Base-by-base conservation (phyloP, 2,113 vertebrate genomes). In the Xerus inauris region DNA sequence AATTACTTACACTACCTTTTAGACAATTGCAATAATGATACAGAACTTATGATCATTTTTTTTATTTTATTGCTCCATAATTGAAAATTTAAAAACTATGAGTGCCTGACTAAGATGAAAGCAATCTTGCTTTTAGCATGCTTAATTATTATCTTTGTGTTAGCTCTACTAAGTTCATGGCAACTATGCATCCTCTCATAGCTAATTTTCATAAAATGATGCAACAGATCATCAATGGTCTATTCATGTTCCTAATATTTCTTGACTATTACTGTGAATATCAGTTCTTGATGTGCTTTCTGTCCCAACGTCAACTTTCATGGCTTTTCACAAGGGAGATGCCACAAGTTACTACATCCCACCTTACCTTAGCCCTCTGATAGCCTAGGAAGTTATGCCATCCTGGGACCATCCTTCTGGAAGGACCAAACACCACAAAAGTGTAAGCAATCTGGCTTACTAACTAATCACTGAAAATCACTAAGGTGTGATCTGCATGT, bases 31-130 rank as follows among this genome's bases (percentile, higher is more conserved):
- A 26, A 71, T 79, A 79, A 94, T n/a, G 6, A 91, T 11, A 42
- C 0, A 92, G 38, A 35, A 65, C 11, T 71, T 17, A 62, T 0
- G 85, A 40, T 88, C 11, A 59, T 40, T 35, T 91, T 40, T 40
- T 79, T 57, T 6, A 2, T 94, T 47, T 72, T 85, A 28, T 65
- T 59, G 26, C 20, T 77, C 75, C 30, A 79, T 82, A 85, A 89
- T 10, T 83, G n/a, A 94, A 89, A 85, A 49, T 16, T 94, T 32
- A 79, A 92, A 47, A 32, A 32, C 47, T 90, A 69, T 69, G 69
- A 75, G n/a, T 51, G 4, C 28, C 54, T 95, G 72, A 62, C 2
- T 64, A 22, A 92, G 22, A 77, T 20, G 5, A 22, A 65, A 85
- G 32, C n/a, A 57, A 67, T 51, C 14, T 91, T 35, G 32, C 10